Base-by-base conservation (phyloP, 2,797 vertebrate species). In the Lutjanus argentimaculatus region DNA sequence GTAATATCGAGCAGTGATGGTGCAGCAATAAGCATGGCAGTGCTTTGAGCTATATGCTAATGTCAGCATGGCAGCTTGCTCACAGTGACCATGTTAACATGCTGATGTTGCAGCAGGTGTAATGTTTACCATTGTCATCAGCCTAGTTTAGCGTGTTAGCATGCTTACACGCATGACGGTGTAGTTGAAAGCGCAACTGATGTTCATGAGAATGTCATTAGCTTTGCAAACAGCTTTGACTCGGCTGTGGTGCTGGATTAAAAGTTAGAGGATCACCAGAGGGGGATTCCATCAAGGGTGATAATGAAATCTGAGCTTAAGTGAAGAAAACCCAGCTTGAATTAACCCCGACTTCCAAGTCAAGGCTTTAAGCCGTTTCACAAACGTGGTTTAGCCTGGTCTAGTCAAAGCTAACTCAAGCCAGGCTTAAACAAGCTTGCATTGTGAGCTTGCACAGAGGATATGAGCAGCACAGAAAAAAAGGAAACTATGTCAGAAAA, bases 71-170 rank as follows among this genome's bases (percentile, higher is more conserved):
- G n/a, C 42, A 53, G 30, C 3, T 8, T 67, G 43, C 25, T 64
- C 43, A 30, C 6, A 25, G 1, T 69, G 40, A 48, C 8, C 0
- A 72, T 48, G 46, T 21, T 51, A 63, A 42, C 21, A 36, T 58
- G 59, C 58, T 13, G 42, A 49, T 56, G 55, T 30, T 64, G 62
- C 17, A 69, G 72, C 65, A 51, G 52, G 65, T 75, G 52, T 57
- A 17, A 22, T 58, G 45, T 51, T 69, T 43, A 68, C 19, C 25
- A 42, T n/a, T 19, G 10, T 36, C 25, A 46, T 69, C 5, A 69
- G 25, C 57, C 49, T 36, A 45, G 59, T 70, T 77, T 21, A 58
- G 53, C 25, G 10, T 42, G 58, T 56, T 56, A 15, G 12, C 46
- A 36, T 61, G 63, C 49, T 77, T 46, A 69, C 49, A 30, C 2